These are phyloP conservation scores for Ammodramus savannarum DNA, from an alignment of 2,113 vertebrate species.

Conservation along the genomic window DNA sequence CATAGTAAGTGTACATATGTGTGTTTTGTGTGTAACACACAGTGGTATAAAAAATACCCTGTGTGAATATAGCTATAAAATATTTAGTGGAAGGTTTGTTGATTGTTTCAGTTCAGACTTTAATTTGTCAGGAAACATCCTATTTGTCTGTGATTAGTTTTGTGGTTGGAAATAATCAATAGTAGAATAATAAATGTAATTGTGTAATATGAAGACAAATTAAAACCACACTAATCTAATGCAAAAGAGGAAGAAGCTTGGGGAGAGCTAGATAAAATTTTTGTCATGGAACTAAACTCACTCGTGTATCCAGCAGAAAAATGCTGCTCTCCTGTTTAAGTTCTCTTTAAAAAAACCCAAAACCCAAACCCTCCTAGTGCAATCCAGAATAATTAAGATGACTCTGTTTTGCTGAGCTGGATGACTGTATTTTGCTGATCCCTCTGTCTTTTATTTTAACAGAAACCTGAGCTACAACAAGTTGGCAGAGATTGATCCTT, in stretches of 20 bases:
- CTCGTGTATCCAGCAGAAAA: not conserved
- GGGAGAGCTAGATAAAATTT: not conserved
- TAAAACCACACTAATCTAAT: not conserved
- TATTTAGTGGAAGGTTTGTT: conserved; percentile 2
- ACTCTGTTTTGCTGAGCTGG: conserved; percentile 17
- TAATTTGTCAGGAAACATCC: conserved; percentile 37
- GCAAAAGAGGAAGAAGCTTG: not conserved
- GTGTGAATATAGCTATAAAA: not conserved
- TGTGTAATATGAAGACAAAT: conserved; percentile 43
- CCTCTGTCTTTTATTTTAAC: conserved; percentile 52
- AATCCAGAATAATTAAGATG: conserved; percentile 8
- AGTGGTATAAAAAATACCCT: not conserved
- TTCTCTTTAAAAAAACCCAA: not conserved
- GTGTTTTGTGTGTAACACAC: not conserved
- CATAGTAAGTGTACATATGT: too few relatives aligned
- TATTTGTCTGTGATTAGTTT: conserved; percentile 41
- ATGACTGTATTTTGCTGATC: conserved; percentile 29
- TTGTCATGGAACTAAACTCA: not conserved
- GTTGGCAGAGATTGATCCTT: conserved; percentile 79
- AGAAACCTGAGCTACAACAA: conserved; percentile 96
- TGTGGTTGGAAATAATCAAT: conserved; percentile 39
- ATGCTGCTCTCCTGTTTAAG: not conserved
- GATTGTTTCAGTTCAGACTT: conserved; percentile 27
- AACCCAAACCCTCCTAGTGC: not conserved
- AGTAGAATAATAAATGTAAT: conserved; percentile 43